These are phyloP conservation scores for Planiliza haematocheilus DNA, from an alignment of 2,113 vertebrate genomes.

Conservation along the genomic window DNA sequence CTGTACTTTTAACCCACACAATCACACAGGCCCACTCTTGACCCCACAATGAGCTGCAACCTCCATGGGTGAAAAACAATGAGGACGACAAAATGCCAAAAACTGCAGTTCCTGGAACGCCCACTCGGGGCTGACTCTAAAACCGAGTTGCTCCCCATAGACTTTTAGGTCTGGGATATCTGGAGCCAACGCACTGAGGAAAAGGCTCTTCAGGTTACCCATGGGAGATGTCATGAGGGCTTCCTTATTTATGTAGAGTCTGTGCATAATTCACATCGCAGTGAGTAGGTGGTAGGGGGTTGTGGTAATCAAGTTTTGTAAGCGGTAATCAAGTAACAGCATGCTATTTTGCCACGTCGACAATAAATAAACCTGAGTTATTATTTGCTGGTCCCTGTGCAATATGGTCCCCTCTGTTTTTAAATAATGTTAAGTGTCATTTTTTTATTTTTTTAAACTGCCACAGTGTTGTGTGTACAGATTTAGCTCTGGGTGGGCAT, in stretches of 20 bases:
- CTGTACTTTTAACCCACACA: neutral
- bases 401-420: neutral
- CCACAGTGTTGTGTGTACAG: slow-evolving; percentile 15
- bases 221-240: no score
- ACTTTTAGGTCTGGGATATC: no score
- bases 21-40: neutral
- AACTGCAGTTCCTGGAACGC: no score
- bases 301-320: neutral
- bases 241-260: neutral
- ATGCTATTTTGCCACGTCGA: slow-evolving; percentile 9
- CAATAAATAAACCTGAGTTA: slow-evolving; percentile 8
- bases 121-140: no score
- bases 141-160: no score
- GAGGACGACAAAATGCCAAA: no score
- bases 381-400: neutral
- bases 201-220: no score
- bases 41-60: neutral
- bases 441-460: no score
- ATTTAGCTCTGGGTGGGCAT: slow-evolving; percentile 35
- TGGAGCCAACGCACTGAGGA: no score
- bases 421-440: slow-evolving; percentile 12
- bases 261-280: slow-evolving; percentile 1
- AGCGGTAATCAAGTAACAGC: neutral
- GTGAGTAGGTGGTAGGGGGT: neutral
- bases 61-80: no score